Base-by-base conservation (phyloP, 2,888 invertebrate genomes). In the Rotaria macrura region DNA sequence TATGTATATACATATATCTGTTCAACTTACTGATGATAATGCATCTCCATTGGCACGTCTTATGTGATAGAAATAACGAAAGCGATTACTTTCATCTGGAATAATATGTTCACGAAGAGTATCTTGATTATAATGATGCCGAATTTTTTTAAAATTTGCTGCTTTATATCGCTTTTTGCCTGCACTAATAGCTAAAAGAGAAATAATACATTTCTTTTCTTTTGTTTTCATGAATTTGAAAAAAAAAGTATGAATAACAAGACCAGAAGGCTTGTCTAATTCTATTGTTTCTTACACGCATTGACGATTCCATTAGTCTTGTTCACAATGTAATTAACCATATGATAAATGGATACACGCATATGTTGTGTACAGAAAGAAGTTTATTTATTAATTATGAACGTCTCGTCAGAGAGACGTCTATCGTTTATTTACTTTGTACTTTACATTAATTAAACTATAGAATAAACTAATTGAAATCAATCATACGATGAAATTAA, bases 81-180 rank as follows among this genome's bases (percentile, higher is more conserved):
- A 79, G 25, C 79, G 79, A 43, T 40, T 43, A 43, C 43, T 40
- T 79, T 40, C 40, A 79, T 79, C 79, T 9, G 79, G 79, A 79
- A 79, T 79, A 43, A 79, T 79, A 10, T 79, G 79, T 43, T 79
- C 79, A 43, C 79, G 79, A n/a, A 79, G 43, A 43, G 79, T 79
- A 43, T 79, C 79, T 79, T 79, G 79, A 79, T 79, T n/a, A 79
- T 79, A 79, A 43, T 79, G 79, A 5, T n/a, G 79, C 12, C 79
- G 79, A 79, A 79, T 79, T 43, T 34, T 40, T 79, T 79, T 79
- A 43, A 79, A 79, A 79, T 79, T 79, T 43, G 79, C 43, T 79
- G 79, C n/a, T 79, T 43, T 79, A 79, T 79, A 79, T 79, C 79
- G 79, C 43, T 79, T 79, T 14, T 43, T 40, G 43, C 79, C 79